phyloP scores from a whole-genome alignment of 2,888 invertebrate genomes.

The Chrysopilus asiliformis region DNA sequence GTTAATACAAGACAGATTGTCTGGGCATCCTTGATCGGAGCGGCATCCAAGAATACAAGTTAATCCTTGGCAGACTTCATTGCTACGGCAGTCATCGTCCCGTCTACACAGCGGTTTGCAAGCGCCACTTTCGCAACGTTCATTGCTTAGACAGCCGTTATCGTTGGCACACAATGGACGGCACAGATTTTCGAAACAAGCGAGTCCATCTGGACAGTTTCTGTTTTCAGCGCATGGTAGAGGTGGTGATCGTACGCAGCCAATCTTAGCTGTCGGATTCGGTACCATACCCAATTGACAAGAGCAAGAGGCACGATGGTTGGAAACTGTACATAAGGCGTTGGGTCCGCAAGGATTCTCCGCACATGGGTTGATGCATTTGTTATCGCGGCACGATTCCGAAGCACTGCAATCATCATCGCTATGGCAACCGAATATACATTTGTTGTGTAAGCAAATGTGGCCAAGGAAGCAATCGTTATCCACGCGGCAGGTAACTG shows the following conservation, averaged over 20 bases:
- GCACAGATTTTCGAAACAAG: conserved; percentile 62
- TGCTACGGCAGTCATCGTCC: conserved; percentile 75
- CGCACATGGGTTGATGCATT: conserved; percentile 64
- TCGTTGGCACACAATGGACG: conserved; percentile 65
- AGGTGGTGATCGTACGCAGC: conserved; percentile 70
- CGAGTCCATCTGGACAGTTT: conserved; percentile 56
- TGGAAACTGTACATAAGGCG: conserved; percentile 63
- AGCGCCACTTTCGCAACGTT: conserved; percentile 50
- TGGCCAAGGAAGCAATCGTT: conserved; percentile 88
- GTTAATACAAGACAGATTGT: conserved; percentile 56
- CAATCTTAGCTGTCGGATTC: conserved; percentile 77
- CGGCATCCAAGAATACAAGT: conserved; percentile 71
- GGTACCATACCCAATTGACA: conserved; percentile 69
- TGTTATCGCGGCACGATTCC: conserved; percentile 68
- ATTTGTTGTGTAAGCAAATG: conserved; percentile 74
- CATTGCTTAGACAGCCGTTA: conserved; percentile 66
- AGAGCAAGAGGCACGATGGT: conserved; percentile 68
- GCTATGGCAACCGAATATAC: conserved; percentile 71
- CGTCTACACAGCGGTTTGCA: conserved; percentile 73
- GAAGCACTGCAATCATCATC: conserved; percentile 80
- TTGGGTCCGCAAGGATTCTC: conserved; percentile 75
- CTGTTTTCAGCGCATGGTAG: conserved; percentile 61
- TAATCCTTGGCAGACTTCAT: conserved; percentile 73
- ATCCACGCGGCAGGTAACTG: conserved; percentile 80
- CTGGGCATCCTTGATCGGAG: conserved; percentile 61